Percentiles rank a stretch among this genome's conserved stretches.
Conservation (phyloP, 2,113 vertebrate species). For the Pelobates fuscus region DNA sequence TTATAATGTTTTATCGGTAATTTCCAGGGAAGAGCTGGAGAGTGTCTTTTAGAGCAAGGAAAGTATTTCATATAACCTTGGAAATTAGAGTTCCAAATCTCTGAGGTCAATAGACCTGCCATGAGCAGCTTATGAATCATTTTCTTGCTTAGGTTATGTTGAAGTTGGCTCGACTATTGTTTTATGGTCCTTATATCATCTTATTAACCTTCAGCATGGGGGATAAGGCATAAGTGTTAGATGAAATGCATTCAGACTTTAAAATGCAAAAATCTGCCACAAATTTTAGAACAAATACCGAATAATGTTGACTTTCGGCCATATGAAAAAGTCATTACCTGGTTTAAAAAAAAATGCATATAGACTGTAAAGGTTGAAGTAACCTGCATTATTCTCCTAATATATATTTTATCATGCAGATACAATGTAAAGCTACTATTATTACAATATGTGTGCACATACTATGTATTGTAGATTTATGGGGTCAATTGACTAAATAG, state of each 20-base stretch:
- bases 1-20: slow-evolving; percentile 33
- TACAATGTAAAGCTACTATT: neutral
- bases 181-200: slow-evolving; percentile 37
- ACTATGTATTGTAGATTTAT: neutral
- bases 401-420: neutral
- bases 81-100: slow-evolving; percentile 41
- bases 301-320: slow-evolving; percentile 12
- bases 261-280: slow-evolving; percentile 20
- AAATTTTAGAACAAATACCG: slow-evolving; percentile 5
- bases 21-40: slow-evolving; percentile 43
- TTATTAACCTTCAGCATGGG: slow-evolving; percentile 42
- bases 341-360: neutral
- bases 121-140: slow-evolving; percentile 46
- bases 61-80: slow-evolving; percentile 37
- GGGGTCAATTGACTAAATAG: too few relatives aligned
- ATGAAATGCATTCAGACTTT: slow-evolving; percentile 31
- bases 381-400: neutral
- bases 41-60: slow-evolving; percentile 20
- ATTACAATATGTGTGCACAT: neutral
- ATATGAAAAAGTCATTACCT: slow-evolving; percentile 16
- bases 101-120: slow-evolving; percentile 42
- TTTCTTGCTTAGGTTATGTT: slow-evolving; percentile 40
- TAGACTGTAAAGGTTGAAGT: neutral
- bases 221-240: slow-evolving; percentile 43
- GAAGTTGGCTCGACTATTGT: slow-evolving; percentile 46